Conservation (phyloP, 53 echinoderm and acorn worm species). For the Patiria pectinifera region DNA sequence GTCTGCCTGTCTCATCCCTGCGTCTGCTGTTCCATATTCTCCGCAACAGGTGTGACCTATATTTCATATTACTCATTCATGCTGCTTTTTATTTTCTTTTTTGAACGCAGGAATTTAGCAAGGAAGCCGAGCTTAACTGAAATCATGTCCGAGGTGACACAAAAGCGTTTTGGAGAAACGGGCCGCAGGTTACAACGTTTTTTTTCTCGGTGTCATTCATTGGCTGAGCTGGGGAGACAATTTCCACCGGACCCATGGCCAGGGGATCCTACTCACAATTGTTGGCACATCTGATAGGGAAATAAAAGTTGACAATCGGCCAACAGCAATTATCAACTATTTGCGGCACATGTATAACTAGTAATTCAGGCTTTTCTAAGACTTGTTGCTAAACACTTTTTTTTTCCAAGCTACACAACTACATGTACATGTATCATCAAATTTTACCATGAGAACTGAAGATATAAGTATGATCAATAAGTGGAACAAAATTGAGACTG, state of each 20-base stretch:
- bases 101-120: neutral
- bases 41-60: slow-evolving; percentile 49
- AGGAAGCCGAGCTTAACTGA: neutral
- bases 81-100: no score
- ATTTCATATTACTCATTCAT: slow-evolving; percentile 47
- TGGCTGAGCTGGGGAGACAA: neutral
- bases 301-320: no score
- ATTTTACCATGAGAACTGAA: no score
- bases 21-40: slow-evolving; percentile 54
- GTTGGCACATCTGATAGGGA: neutral
- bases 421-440: no score
- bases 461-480: no score
- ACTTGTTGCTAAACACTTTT: no score
- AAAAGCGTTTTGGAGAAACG: neutral
- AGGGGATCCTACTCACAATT: neutral
- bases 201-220: neutral
- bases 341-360: neutral
- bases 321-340: neutral
- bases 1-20: slow-evolving; percentile 36
- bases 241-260: neutral
- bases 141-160: neutral
- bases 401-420: neutral
- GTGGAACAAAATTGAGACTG: no score
- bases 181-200: neutral
- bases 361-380: neutral